A percentile compares a stretch with the other conserved stretches of the same genome.
phyloP scores from a whole-genome alignment of 2,797 vertebrate species.

The Hemitrygon akajei region DNA sequence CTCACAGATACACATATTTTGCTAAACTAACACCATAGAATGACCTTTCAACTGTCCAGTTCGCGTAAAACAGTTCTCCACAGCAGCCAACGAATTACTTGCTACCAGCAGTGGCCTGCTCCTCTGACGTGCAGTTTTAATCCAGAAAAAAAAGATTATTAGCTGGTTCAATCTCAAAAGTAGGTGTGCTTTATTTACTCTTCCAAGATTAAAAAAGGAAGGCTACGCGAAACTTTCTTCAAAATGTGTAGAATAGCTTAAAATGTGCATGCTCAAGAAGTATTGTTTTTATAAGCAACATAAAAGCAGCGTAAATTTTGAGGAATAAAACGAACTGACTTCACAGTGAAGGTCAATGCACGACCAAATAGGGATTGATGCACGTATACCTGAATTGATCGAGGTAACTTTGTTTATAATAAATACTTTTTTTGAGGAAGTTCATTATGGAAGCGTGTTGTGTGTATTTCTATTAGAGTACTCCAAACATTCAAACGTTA shows the following conservation, averaged over 20 bases:
- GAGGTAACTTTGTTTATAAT: background rate
- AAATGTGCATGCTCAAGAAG: background rate
- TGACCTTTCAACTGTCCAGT: background rate
- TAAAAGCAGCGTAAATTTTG: background rate
- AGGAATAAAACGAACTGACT: background rate
- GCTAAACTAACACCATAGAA: background rate
- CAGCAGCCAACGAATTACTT: background rate
- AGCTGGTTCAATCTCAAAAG: conserved; percentile 5
- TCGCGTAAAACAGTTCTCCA: background rate
- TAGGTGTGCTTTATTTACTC: background rate
- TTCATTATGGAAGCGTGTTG: background rate
- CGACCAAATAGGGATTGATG: background rate
- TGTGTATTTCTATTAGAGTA: background rate
- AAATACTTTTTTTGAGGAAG: background rate
- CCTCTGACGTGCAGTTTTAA: background rate
- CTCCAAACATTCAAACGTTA: background rate
- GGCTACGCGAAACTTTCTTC: background rate
- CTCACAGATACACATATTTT: background rate
- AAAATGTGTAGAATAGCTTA: background rate
- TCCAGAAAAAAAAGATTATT: background rate
- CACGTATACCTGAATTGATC: background rate
- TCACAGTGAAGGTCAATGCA: background rate
- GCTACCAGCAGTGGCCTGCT: background rate
- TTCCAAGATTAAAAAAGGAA: background rate
- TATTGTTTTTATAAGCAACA: background rate